These are phyloP conservation scores for Callipepla squamata DNA, from an alignment of 2,113 vertebrate species.

Conservation along the genomic window DNA sequence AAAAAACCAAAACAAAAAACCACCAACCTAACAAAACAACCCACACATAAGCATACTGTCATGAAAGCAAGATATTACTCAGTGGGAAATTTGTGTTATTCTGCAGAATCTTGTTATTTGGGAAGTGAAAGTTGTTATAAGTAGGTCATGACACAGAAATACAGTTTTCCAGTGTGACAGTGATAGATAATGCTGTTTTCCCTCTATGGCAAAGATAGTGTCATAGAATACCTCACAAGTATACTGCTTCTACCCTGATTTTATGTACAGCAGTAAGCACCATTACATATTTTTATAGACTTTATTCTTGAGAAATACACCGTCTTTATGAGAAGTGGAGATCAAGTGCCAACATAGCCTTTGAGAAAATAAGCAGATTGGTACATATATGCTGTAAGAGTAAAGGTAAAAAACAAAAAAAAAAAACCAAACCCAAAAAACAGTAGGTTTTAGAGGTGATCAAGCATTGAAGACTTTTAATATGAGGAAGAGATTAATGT, in stretches of 20 bases:
- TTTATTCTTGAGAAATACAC: neutral
- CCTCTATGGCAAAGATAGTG: neutral
- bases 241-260: neutral
- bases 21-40: too few relatives aligned
- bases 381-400: neutral
- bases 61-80: neutral
- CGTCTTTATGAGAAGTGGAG: neutral
- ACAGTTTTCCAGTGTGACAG: neutral
- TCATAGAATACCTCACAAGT: neutral
- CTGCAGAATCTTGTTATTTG: neutral
- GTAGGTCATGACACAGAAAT: neutral
- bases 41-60: rapidly evolving
- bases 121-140: neutral
- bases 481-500: neutral
- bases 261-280: neutral
- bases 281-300: neutral
- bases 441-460: neutral
- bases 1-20: neutral
- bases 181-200: neutral
- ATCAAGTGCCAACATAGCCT: rapidly evolving
- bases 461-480: neutral
- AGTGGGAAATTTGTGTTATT: neutral
- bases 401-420: neutral
- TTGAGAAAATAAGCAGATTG: neutral
- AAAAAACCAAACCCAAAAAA: neutral